phyloP scores from a whole-genome alignment of 2,888 invertebrate species.

The Drosophila buzzatii region DNA sequence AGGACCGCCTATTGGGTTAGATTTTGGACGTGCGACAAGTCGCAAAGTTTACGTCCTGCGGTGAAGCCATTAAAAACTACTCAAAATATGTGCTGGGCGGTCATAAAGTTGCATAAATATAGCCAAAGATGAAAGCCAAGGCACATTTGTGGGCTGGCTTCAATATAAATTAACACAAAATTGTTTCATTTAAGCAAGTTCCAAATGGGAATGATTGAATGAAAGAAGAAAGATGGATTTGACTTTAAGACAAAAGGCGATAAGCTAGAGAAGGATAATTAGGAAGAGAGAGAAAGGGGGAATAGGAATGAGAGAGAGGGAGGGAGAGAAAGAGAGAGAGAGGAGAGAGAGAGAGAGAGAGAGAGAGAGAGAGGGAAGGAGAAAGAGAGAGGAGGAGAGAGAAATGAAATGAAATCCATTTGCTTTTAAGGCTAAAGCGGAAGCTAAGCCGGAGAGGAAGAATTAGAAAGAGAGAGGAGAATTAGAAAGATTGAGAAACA shows the following conservation, averaged over 20 bases:
- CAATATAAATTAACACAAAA: constrained; percentile 3
- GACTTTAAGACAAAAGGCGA: too few relatives aligned
- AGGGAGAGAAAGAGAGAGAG: background rate
- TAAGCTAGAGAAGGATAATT: too few relatives aligned
- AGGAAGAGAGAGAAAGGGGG: background rate
- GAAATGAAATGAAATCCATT: too few relatives aligned
- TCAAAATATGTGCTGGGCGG: constrained; percentile 72
- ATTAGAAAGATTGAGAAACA: too few relatives aligned
- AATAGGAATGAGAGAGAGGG: background rate
- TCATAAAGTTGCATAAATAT: constrained; percentile 43
- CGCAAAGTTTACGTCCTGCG: constrained; percentile 51
- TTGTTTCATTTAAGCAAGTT: background rate
- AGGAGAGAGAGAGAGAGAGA: background rate
- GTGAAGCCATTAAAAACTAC: constrained; percentile 74
- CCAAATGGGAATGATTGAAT: background rate
- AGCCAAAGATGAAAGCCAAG: constrained; percentile 6
- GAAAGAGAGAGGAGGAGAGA: too few relatives aligned
- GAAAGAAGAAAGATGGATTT: background rate
- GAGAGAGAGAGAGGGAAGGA: too few relatives aligned
- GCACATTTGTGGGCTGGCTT: background rate
- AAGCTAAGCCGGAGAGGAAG: background rate
- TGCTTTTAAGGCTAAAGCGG: too few relatives aligned
- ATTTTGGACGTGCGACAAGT: constrained; percentile 29
- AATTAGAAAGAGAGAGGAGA: background rate
- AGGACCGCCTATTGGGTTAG: constrained; percentile 51